Base-by-base conservation (phyloP, 2,113 vertebrate genomes). In the Casuarius casuarius region DNA sequence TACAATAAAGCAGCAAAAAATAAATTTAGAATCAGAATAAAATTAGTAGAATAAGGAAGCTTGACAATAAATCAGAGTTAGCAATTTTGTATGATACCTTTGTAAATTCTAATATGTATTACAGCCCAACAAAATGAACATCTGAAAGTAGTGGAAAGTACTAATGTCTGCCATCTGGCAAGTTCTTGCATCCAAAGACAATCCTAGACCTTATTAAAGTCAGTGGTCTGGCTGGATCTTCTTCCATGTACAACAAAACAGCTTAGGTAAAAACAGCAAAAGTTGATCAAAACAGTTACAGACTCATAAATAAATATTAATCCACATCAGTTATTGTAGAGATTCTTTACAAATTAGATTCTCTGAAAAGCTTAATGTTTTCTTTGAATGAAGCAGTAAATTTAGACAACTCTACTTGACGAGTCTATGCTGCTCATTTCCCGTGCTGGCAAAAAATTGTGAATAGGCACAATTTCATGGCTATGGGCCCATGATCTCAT, bases 221-320 rank as follows among this genome's bases (percentile, higher is more conserved):
- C 67, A 87, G 63, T 51, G 63, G 26, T 92, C 89, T 97, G 77
- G 44, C 71, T 91, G 66, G 63, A 90, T 87, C 38, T 35, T 87
- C 38, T 11, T 92, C 78, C 81, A 94, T 81, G 71, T 94, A 91
- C 63, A 95, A 83, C 89, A 91, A 67, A 96, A 80, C 9, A 85
- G 58, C 33, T 52, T 82, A 84, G 19, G 58, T 76, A 78, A 84
- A 93, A 84, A 0, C 61, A 91, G 62, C 31, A 94, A 85, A 87
- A 93, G 84, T 72, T 2, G 71, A 76, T 66, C 70, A 89, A 89
- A 91, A 35, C 52, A 84, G 65, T 82, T 94, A 96, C 66, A 61
- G 49, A 89, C 78, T 44, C 87, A 80, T 76, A 96, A 95, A 89
- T 87, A 94, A 96, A 89, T 81, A 92, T 38, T 84, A 90, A 96